phyloP scores from a whole-genome alignment of 2,113 vertebrate species.

The Tauraco erythrolophus region DNA sequence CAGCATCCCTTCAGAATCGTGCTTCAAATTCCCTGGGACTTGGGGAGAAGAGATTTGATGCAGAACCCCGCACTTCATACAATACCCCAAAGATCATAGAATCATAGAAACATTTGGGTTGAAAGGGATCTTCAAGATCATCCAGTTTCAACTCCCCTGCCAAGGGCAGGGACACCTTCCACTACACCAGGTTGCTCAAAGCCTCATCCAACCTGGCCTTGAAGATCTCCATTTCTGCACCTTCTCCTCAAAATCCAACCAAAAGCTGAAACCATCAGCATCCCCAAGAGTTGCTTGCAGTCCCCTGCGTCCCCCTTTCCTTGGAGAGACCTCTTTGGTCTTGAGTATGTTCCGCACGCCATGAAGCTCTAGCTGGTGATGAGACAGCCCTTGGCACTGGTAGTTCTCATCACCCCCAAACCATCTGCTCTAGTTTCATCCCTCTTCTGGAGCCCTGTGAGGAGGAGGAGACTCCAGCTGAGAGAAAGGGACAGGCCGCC shows the following conservation, averaged over 20 bases:
- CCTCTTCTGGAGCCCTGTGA: constrained; percentile 31
- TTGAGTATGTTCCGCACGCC: background rate
- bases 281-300: background rate
- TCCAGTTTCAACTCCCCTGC: too few relatives aligned
- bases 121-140: too few relatives aligned
- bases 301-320: background rate
- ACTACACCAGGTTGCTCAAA: too few relatives aligned
- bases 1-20: background rate
- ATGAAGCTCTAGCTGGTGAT: constrained; percentile 5
- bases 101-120: too few relatives aligned
- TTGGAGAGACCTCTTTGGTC: constrained; percentile 13
- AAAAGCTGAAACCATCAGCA: background rate
- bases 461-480: constrained; percentile 64
- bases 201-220: too few relatives aligned
- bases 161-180: too few relatives aligned
- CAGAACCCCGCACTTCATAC: fast-evolving
- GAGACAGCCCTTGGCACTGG: constrained; percentile 48
- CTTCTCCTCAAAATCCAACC: background rate
- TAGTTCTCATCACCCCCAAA: constrained; percentile 47
- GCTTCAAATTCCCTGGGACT: background rate
- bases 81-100: background rate
- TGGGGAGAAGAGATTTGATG: background rate
- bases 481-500: constrained; percentile 66
- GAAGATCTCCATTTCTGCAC: background rate
- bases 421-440: constrained; percentile 56